phyloP scores from a whole-genome alignment of 2,113 vertebrate genomes.

The Platycercus adscitus region DNA sequence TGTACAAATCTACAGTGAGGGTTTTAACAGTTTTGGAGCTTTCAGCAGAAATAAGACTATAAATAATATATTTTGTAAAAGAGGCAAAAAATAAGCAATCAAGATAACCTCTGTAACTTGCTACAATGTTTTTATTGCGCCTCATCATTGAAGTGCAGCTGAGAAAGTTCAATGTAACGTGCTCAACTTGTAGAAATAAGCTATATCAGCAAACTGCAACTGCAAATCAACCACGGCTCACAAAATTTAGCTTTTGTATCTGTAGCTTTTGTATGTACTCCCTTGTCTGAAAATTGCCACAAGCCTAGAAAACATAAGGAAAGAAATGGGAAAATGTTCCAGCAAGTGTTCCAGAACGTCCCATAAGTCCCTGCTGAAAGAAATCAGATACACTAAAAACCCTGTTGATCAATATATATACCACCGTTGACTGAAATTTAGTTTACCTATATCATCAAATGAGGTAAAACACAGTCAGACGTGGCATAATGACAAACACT shows the following conservation, averaged over 20 bases:
- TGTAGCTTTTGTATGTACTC: neutral
- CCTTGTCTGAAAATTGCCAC: neutral
- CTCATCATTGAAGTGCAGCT: neutral
- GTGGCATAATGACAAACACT: neutral
- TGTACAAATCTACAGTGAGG: neutral
- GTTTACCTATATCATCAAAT: neutral
- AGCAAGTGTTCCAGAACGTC: neutral
- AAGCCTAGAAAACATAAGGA: neutral
- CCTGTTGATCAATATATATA: neutral
- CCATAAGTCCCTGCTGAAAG: neutral
- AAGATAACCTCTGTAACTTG: neutral
- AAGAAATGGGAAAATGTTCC: neutral
- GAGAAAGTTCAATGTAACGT: neutral
- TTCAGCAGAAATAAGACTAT: neutral
- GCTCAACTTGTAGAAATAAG: neutral
- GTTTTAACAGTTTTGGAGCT: neutral
- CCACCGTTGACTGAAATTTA: neutral
- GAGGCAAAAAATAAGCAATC: neutral
- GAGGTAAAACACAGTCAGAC: neutral
- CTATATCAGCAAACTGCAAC: neutral
- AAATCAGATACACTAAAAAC: neutral
- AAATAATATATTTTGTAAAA: neutral
- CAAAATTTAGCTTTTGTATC: neutral
- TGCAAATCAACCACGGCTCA: neutral
- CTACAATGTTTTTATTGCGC: neutral